These are phyloP conservation scores for Caprella mutica DNA, from an alignment of 2,888 invertebrate genomes.

Conservation along the genomic window DNA sequence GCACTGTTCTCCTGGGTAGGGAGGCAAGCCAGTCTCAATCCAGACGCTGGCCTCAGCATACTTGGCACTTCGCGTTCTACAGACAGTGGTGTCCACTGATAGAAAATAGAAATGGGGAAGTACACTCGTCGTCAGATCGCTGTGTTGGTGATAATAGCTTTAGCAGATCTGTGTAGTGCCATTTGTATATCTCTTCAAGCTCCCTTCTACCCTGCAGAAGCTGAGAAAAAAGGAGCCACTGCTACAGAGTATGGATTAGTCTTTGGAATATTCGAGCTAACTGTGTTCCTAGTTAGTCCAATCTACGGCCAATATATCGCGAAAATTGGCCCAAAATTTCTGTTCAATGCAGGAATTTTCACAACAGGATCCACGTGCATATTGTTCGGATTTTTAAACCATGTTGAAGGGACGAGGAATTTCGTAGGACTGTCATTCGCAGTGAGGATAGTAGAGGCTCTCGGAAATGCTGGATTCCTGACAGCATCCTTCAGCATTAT, in stretches of 20 bases:
- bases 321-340: constrained; percentile 61
- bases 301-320: constrained; percentile 60
- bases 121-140: constrained; percentile 7
- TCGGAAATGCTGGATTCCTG: constrained; percentile 74
- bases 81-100: background rate
- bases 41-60: too few relatives aligned
- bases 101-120: background rate
- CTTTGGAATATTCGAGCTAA: constrained; percentile 72
- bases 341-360: constrained; percentile 71
- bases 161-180: constrained; percentile 11
- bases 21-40: too few relatives aligned
- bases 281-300: constrained; percentile 70
- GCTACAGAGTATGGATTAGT: constrained; percentile 75
- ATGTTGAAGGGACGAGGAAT: constrained; percentile 58
- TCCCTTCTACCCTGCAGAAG: constrained; percentile 39
- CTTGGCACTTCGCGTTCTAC: constrained; percentile 6
- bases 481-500: constrained; percentile 78
- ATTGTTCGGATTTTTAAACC: constrained; percentile 55
- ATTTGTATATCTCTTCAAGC: constrained; percentile 14
- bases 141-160: background rate
- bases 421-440: constrained; percentile 39
- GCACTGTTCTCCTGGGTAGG: too few relatives aligned
- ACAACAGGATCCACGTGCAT: constrained; percentile 73
- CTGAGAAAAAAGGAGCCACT: constrained; percentile 69
- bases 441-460: constrained; percentile 60